A percentile compares a stretch with the other conserved stretches of the same genome.
Conservation (phyloP, 1,140 invertebrate genomes). For the Lepidurus packardi region DNA sequence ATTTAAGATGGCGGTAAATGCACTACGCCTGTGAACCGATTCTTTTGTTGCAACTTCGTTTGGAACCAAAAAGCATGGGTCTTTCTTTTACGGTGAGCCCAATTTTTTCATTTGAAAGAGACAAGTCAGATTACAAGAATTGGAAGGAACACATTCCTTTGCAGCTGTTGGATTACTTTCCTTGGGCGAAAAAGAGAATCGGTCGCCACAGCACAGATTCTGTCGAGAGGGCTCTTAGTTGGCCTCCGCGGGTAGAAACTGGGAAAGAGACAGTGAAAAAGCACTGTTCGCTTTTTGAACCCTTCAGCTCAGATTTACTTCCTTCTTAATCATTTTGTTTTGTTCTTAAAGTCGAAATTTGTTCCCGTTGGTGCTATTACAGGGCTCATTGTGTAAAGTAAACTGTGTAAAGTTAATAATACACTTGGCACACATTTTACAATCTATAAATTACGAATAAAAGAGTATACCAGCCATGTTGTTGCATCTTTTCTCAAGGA, state of each 20-base stretch:
- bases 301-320: not conserved
- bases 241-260: not conserved
- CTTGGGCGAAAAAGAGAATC: not conserved
- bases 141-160: not conserved
- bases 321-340: not conserved
- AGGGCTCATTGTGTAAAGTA: too few relatives aligned
- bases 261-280: not conserved
- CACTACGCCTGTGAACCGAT: not conserved
- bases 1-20: too few relatives aligned
- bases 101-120: not conserved
- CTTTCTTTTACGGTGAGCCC: not conserved
- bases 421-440: too few relatives aligned
- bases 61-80: not conserved
- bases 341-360: not conserved
- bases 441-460: too few relatives aligned
- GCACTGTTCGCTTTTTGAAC: not conserved
- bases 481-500: too few relatives aligned
- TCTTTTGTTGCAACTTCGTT: not conserved
- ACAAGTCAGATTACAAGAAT: not conserved
- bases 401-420: too few relatives aligned
- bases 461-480: too few relatives aligned
- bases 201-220: not conserved
- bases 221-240: not conserved
- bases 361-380: too few relatives aligned
- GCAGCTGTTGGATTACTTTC: not conserved